phyloP scores from a whole-genome alignment of 2,797 vertebrate genomes.

The Scomberomorus guttatus region DNA sequence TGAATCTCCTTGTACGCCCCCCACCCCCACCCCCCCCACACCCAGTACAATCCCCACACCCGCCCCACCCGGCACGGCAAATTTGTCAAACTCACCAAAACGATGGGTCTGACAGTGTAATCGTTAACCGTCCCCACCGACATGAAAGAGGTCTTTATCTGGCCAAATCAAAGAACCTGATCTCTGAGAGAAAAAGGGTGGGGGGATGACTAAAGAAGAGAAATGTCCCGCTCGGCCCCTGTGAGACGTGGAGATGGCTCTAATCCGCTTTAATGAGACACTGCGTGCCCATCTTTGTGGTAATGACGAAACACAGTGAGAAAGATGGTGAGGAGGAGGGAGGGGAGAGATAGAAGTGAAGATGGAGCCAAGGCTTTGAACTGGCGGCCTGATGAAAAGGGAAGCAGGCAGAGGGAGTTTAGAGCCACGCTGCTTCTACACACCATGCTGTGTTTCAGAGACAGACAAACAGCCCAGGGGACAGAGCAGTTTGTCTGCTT shows the following conservation, averaged over 20 bases:
- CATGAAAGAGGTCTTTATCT: conserved; percentile 87
- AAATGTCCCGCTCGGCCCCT: conserved; percentile 69
- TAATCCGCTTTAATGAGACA: conserved; percentile 86
- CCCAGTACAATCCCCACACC: conserved; percentile 57
- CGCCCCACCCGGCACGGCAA: conserved; percentile 71
- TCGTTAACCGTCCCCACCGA: conserved; percentile 82
- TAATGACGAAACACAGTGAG: conserved; percentile 71
- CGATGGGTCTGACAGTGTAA: conserved; percentile 84
- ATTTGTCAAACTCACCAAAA: conserved; percentile 83
- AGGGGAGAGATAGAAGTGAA: conserved; percentile 60
- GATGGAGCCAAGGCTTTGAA: conserved; percentile 81
- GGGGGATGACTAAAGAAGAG: conserved; percentile 47
- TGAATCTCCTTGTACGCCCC: conserved; percentile 77
- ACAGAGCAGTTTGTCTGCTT: conserved; percentile 82
- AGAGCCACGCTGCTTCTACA: conserved; percentile 63
- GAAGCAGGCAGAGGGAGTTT: conserved; percentile 61
- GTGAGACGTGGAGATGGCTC: conserved; percentile 79
- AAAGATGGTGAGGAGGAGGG: conserved; percentile 49
- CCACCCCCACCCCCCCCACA: conserved; percentile 39
- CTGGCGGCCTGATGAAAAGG: conserved; percentile 76
- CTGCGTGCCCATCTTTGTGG: conserved; percentile 81
- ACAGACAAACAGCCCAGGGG: conserved; percentile 73
- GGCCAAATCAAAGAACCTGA: conserved; percentile 85
- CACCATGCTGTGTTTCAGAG: conserved; percentile 65
- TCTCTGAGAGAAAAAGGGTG: conserved; percentile 74